phyloP scores from a whole-genome alignment of 2,888 invertebrate genomes.

The Galerucella calmariensis region DNA sequence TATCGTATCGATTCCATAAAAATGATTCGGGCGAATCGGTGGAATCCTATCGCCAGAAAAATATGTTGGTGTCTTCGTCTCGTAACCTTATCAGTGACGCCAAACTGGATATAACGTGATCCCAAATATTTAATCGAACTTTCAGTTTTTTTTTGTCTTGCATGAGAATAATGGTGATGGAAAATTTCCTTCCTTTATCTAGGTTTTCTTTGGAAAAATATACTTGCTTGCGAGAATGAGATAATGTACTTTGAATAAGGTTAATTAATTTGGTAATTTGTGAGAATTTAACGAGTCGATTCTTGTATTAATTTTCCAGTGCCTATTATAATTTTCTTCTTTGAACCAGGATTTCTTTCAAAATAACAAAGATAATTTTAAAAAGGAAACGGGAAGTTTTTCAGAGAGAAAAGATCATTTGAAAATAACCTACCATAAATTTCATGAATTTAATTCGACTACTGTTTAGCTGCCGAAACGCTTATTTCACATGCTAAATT shows the following conservation, averaged over 20 bases:
- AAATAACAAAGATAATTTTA: neutral
- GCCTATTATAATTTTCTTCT: neutral
- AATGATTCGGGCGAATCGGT: neutral
- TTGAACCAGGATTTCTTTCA: neutral
- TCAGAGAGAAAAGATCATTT: too few species aligned
- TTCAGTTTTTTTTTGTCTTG: neutral
- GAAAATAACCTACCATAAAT: too few species aligned
- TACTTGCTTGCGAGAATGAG: neutral
- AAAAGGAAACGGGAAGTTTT: too few species aligned
- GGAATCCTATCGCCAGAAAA: too few species aligned
- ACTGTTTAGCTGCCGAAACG: too few species aligned
- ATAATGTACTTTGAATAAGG: neutral
- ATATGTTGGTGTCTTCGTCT: too few species aligned
- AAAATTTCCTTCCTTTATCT: neutral
- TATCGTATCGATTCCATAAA: conserved; percentile 15
- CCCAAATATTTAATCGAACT: neutral
- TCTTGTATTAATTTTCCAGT: neutral
- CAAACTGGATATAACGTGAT: too few species aligned
- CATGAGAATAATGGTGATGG: neutral
- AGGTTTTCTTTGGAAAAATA: conserved; percentile 2
- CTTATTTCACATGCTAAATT: too few species aligned
- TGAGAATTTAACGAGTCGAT: neutral
- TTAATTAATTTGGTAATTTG: neutral
- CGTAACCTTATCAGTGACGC: too few species aligned
- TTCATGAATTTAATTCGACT: too few species aligned